Conservation (phyloP, 2,888 invertebrate species). For the Habroteleia sp. region DNA sequence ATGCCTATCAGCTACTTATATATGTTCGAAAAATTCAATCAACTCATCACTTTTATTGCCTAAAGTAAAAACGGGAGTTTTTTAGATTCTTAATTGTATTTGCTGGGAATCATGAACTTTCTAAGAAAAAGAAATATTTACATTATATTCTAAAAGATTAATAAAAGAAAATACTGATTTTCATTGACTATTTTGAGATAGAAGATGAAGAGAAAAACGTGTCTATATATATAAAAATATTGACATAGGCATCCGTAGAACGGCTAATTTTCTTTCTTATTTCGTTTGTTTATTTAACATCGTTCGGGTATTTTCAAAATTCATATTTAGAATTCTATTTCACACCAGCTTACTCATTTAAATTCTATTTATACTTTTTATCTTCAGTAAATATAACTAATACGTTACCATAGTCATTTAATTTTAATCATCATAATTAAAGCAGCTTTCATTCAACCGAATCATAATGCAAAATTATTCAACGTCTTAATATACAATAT, state of each 20-base stretch:
- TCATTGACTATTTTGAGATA: not conserved
- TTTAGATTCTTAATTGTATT: no score
- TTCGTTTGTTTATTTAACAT: conserved; percentile 64
- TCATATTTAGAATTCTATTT: not conserved
- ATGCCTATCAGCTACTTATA: no score
- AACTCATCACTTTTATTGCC: no score
- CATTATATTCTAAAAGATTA: conserved; percentile 10
- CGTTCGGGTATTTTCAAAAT: not conserved
- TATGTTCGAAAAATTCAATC: no score
- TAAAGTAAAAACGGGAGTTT: no score
- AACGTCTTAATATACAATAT: conserved; percentile 21
- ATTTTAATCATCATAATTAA: conserved; percentile 20
- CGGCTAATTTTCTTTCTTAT: conserved; percentile 74
- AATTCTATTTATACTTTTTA: no score
- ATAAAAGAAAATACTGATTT: conserved; percentile 2
- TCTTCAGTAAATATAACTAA: no score
- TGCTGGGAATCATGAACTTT: no score
- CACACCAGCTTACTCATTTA: not conserved
- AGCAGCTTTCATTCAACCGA: conserved; percentile 11
- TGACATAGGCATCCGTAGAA: conserved; percentile 70
- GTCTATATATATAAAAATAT: conserved; percentile 72
- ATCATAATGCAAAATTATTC: conserved; percentile 21
- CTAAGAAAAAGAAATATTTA: no score
- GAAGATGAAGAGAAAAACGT: no score
- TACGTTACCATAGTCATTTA: conserved; percentile 3